Evolutionary conservation across 2,113 vertebrate genomes (phyloP), one percentile per base, ranked within the genome.

Genomic region (Siniperca knerii): DNA sequence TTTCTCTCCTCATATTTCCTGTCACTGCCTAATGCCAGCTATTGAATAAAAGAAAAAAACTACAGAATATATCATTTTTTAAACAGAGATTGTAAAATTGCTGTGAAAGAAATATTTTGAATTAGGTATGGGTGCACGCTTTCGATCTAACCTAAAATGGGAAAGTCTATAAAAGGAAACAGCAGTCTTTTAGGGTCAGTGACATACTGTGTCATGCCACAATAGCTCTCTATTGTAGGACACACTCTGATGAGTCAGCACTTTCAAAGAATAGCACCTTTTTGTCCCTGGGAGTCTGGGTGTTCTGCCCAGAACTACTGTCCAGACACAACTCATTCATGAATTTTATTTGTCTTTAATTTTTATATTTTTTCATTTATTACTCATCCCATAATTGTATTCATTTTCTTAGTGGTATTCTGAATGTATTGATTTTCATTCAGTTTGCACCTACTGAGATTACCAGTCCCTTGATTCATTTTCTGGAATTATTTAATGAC

Each of bases 221-320:
- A 84, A 75, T 57, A 73, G 74, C 74, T 89, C 77, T 71, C 88
- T 67, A 87, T 94, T 94, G 93, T 92, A 78, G 64, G 77, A 69
- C 68, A 12, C 73, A 79, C 60, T 84, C 75, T 72, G 86, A 83
- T 86, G 90, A 88, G 74, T 93, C 88, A 84, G 92, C 92, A 65
- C 48, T 94, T 89, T 91, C 4, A 21, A 61, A 87, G 84, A 93
- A 92, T 81, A 89, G 83, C 88, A 92, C 86, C 86, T 93, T 94
- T 94, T 92, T 87, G 87, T 76, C 76, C 48, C 83, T 40, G 78
- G 61, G 77, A 88, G 68, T 84, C 57, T 82, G 81, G 78, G 35
- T 87, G 77, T 79, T 89, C 60, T 89, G 86, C 55, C 74, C 74
- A 74, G 80, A 90, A 73, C 77, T 58, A 74, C 71, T 25, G 70